Percentiles rank a stretch among this genome's conserved stretches.
These are phyloP conservation scores for Chrosomus eos DNA, from an alignment of 2,797 vertebrate species.

Conservation along the genomic window DNA sequence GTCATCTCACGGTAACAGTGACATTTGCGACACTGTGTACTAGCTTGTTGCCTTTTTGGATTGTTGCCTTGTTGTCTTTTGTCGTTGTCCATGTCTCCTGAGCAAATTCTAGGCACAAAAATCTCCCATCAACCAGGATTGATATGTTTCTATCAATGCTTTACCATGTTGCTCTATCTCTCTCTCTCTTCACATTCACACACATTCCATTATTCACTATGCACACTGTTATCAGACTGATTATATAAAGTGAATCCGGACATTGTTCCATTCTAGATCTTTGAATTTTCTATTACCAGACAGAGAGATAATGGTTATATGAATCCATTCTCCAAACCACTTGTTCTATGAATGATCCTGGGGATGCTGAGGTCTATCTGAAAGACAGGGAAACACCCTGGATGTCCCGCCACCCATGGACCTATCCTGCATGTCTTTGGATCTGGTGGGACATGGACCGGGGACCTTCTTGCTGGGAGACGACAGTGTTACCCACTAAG, in stretches of 20 bases:
- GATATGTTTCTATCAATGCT: constrained; percentile 29
- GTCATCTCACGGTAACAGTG: constrained; percentile 33
- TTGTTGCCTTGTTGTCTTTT: no score
- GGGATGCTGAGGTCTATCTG: background rate
- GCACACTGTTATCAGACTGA: background rate
- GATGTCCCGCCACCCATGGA: background rate
- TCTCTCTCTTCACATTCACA: background rate
- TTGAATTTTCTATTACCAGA: constrained; percentile 8
- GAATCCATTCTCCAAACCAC: background rate
- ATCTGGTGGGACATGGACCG: background rate
- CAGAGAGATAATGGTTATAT: background rate
- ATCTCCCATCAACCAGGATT: constrained; percentile 41
- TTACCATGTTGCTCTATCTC: background rate
- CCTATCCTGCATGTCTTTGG: background rate
- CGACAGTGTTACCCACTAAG: background rate
- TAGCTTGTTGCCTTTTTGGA: constrained; percentile 50
- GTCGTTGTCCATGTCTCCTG: constrained; percentile 37
- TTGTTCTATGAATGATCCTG: background rate
- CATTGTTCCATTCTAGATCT: constrained; percentile 40
- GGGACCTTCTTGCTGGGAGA: background rate
- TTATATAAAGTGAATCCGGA: background rate
- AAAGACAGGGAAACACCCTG: background rate
- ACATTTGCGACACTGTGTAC: constrained; percentile 43
- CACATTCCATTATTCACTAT: no score
- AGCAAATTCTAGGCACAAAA: constrained; percentile 40